phyloP scores from a whole-genome alignment of 2,888 invertebrate species.

The Dolomedes plantarius region DNA sequence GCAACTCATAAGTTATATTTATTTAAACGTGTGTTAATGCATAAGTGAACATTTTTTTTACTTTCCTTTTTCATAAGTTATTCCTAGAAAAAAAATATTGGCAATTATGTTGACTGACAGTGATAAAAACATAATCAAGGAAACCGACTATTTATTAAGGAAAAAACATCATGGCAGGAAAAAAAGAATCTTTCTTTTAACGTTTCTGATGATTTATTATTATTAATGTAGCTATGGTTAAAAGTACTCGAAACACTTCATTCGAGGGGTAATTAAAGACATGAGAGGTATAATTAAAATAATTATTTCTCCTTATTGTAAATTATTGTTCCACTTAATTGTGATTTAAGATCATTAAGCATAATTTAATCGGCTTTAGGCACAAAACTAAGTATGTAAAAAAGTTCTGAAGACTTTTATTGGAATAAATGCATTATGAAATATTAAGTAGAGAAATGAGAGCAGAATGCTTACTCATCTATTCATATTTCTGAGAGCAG shows the following conservation, averaged over 20 bases:
- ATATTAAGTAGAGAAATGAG: no score
- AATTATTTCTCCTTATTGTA: background rate
- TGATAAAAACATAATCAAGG: background rate
- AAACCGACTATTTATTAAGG: background rate
- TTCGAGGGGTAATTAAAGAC: background rate
- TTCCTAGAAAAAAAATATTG: no score
- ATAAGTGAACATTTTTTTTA: no score
- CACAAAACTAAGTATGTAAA: no score
- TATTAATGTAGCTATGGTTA: background rate
- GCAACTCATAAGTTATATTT: no score
- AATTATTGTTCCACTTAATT: slow-evolving; percentile 1
- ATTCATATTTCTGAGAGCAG: no score
- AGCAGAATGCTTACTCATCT: no score
- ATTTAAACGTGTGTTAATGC: no score
- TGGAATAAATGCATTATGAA: no score
- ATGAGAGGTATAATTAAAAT: background rate
- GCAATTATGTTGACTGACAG: background rate
- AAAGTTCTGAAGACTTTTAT: no score
- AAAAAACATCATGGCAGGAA: no score
- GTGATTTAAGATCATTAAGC: background rate
- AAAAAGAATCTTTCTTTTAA: background rate
- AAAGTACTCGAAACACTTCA: background rate
- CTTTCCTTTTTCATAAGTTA: no score
- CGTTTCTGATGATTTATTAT: background rate
- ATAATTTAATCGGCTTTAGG: background rate